Conservation (phyloP, 2,797 vertebrate genomes). For the Scolopax bukidnonensis region DNA sequence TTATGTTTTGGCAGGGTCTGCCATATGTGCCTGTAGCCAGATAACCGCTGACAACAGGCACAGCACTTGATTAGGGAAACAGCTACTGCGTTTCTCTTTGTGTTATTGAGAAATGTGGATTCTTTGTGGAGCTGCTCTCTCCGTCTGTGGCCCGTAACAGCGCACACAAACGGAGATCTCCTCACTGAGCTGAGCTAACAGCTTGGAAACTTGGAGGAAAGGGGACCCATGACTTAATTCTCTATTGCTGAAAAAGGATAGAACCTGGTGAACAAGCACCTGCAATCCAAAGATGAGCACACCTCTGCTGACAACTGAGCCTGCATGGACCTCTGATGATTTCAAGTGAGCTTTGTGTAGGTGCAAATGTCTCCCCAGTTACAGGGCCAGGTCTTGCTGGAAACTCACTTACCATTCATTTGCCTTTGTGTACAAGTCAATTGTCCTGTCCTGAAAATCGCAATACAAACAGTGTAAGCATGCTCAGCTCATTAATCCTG, state of each 20-base stretch:
- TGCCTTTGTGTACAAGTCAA: slow-evolving; percentile 81
- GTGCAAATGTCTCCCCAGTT: background rate
- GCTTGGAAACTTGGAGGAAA: background rate
- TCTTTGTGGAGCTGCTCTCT: background rate
- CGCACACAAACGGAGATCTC: background rate
- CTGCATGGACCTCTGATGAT: background rate
- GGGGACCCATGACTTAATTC: background rate
- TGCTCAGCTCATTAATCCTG: background rate
- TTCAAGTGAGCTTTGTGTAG: background rate
- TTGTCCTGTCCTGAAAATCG: slow-evolving; percentile 77
- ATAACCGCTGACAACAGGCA: background rate
- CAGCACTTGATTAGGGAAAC: background rate
- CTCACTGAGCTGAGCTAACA: background rate
- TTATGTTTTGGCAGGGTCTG: background rate
- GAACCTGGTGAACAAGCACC: background rate
- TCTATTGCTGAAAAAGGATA: background rate
- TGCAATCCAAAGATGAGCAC: background rate
- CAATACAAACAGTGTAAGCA: slow-evolving; percentile 46
- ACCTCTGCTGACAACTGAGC: background rate
- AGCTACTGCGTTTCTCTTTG: background rate
- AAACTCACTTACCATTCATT: slow-evolving; percentile 79
- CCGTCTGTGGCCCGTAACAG: background rate
- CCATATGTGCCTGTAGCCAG: background rate
- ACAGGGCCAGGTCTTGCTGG: background rate
- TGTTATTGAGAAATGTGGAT: background rate